These are phyloP conservation scores for Drosophila grimshawi DNA, from an alignment of 1,140 invertebrate genomes.

Conservation along the genomic window DNA sequence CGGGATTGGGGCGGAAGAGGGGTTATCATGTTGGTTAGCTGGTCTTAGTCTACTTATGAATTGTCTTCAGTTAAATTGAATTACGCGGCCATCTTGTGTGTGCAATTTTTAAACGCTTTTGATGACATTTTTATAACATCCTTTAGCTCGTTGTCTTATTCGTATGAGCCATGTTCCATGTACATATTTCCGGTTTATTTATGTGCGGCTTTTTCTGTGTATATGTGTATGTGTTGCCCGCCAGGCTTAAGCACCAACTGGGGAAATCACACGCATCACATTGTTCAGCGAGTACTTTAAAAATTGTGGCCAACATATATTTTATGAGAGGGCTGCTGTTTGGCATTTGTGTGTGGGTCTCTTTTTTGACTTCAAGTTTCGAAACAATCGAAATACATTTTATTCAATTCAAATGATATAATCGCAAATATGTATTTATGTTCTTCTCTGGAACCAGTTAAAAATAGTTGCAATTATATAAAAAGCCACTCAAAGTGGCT, in stretches of 20 bases:
- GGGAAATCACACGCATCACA: slow-evolving; percentile 61
- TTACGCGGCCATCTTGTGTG: slow-evolving; percentile 62
- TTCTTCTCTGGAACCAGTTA: too few species aligned
- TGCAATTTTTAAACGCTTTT: slow-evolving; percentile 79
- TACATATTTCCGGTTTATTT: slow-evolving; percentile 47
- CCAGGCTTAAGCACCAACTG: slow-evolving; percentile 60
- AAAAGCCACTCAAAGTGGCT: too few species aligned
- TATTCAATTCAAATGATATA: slow-evolving; percentile 1
- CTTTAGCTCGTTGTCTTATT: slow-evolving; percentile 15
- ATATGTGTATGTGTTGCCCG: too few species aligned
- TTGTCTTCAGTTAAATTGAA: slow-evolving; percentile 60
- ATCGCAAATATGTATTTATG: background rate
- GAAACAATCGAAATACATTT: background rate
- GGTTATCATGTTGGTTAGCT: background rate
- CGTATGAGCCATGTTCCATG: background rate
- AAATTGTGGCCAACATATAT: background rate
- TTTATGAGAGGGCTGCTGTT: background rate
- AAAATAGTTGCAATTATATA: too few species aligned
- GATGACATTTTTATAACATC: slow-evolving; percentile 70
- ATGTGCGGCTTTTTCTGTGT: slow-evolving; percentile 36
- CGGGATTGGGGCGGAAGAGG: too few species aligned
- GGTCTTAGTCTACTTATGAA: slow-evolving; percentile 57
- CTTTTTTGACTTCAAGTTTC: background rate
- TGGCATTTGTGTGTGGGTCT: too few species aligned
- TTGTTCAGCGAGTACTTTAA: slow-evolving; percentile 13